phyloP scores from a whole-genome alignment of 1,140 invertebrate genomes.

The Ceratina australensis region DNA sequence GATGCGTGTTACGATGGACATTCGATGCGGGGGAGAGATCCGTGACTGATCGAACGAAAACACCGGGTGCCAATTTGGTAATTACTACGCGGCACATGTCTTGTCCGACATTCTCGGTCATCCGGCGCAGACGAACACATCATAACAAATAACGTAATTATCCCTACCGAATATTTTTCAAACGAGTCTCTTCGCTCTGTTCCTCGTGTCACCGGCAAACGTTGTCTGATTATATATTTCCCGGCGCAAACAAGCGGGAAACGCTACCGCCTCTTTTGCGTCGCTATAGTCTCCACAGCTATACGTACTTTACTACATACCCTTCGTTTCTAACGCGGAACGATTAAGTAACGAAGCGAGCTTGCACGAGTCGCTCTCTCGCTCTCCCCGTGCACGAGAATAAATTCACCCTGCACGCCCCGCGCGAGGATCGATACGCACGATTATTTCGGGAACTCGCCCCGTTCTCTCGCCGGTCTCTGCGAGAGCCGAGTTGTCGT shows the following conservation, averaged over 20 bases:
- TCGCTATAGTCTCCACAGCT: slow-evolving; percentile 39
- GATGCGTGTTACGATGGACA: no score
- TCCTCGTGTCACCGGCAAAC: slow-evolving; percentile 7
- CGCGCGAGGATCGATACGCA: slow-evolving; percentile 67
- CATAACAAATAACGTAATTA: background rate
- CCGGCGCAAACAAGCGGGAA: slow-evolving; percentile 8
- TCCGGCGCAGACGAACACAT: background rate
- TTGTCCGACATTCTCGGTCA: background rate
- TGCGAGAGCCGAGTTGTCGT: slow-evolving; percentile 44
- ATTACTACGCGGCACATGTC: background rate
- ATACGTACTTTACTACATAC: slow-evolving; percentile 33
- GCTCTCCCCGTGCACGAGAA: slow-evolving; percentile 63
- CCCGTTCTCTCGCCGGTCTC: slow-evolving; percentile 49
- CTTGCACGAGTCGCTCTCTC: slow-evolving; percentile 40
- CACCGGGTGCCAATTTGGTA: background rate
- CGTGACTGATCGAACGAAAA: background rate
- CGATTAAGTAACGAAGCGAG: slow-evolving; percentile 65
- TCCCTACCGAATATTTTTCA: background rate
- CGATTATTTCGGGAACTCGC: slow-evolving; percentile 69
- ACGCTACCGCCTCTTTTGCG: slow-evolving; percentile 4
- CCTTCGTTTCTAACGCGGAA: slow-evolving; percentile 57
- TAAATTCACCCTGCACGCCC: slow-evolving; percentile 65
- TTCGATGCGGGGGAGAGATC: background rate
- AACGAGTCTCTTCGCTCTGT: background rate
- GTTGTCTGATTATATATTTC: background rate